Evolutionary conservation across 2,888 invertebrate genomes (phyloP).

Genomic region (Mimumesa dahlbomi): DNA sequence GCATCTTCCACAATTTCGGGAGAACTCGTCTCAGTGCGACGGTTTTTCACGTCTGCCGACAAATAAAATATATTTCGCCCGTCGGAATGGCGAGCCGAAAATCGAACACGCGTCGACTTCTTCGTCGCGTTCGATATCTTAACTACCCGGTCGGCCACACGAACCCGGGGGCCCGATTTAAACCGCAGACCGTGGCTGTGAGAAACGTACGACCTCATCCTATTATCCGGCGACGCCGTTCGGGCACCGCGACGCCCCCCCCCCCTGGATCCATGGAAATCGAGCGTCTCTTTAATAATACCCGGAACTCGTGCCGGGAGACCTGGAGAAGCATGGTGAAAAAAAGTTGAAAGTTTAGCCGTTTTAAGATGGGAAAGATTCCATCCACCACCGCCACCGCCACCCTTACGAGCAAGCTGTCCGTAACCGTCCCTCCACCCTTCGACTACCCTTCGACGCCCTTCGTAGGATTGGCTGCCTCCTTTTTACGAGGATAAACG

Average conservation of each 20-base stretch:
- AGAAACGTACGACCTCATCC: slow-evolving; percentile 41
- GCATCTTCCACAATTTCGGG: too few species aligned
- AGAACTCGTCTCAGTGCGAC: too few species aligned
- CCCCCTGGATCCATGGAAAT: slow-evolving; percentile 47
- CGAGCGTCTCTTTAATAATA: slow-evolving; percentile 48
- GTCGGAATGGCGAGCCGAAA: too few species aligned
- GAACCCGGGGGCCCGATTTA: slow-evolving; percentile 53
- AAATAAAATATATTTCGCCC: too few species aligned
- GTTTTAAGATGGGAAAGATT: not conserved
- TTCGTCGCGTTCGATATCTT: slow-evolving; percentile 53
- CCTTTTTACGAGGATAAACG: slow-evolving; percentile 43
- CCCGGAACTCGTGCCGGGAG: slow-evolving; percentile 6
- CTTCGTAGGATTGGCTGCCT: slow-evolving; percentile 23
- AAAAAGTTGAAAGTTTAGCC: slow-evolving; percentile 16
- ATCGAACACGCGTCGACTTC: not conserved
- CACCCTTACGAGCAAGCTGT: too few species aligned
- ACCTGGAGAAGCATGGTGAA: slow-evolving; percentile 7
- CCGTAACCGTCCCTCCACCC: not conserved
- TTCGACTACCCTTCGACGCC: slow-evolving; percentile 19
- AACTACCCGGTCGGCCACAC: slow-evolving; percentile 53
- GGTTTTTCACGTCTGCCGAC: too few species aligned
- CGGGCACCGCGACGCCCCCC: slow-evolving; percentile 6
- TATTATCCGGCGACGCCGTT: slow-evolving; percentile 42
- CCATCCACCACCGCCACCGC: too few species aligned
- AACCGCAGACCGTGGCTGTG: slow-evolving; percentile 27